These are phyloP conservation scores for Proteles cristata DNA, from an alignment of 2,113 vertebrate genomes.

Conservation along the genomic window DNA sequence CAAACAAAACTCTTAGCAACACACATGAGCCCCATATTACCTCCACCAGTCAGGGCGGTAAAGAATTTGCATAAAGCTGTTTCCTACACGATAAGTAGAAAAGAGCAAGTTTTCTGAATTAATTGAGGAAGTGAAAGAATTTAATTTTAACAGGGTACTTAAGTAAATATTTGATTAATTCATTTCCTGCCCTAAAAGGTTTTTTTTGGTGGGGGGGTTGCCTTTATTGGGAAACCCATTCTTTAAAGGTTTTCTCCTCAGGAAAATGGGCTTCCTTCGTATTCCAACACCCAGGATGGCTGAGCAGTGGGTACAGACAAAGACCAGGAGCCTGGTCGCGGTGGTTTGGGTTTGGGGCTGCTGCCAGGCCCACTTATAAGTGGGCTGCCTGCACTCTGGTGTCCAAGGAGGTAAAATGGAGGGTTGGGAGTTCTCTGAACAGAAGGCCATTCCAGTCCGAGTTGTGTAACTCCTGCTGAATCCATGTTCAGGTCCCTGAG, in stretches of 20 bases:
- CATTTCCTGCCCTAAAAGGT: neutral
- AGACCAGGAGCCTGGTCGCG: neutral
- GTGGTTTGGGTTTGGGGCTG: neutral
- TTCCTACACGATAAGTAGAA: neutral
- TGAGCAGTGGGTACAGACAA: neutral
- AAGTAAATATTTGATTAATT: neutral
- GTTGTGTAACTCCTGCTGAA: conserved; percentile 36
- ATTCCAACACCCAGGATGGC: no score
- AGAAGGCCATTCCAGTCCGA: neutral
- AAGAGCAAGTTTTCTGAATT: neutral
- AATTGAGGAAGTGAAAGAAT: neutral
- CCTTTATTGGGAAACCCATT: neutral
- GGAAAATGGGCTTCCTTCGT: neutral
- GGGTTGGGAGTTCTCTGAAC: conserved; percentile 2
- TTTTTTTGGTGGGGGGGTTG: neutral
- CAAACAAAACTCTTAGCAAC: neutral
- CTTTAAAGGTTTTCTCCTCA: neutral
- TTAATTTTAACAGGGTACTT: neutral
- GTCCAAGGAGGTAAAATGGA: neutral
- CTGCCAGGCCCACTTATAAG: neutral
- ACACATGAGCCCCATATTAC: neutral
- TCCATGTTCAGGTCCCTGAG: neutral
- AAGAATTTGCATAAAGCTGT: conserved; percentile 9
- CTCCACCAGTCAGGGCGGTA: neutral
- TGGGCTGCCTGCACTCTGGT: neutral